Percentiles rank a stretch among this genome's conserved stretches.
These are phyloP conservation scores for Lithobates pipiens DNA, from an alignment of 2,797 vertebrate genomes.

Conservation along the genomic window DNA sequence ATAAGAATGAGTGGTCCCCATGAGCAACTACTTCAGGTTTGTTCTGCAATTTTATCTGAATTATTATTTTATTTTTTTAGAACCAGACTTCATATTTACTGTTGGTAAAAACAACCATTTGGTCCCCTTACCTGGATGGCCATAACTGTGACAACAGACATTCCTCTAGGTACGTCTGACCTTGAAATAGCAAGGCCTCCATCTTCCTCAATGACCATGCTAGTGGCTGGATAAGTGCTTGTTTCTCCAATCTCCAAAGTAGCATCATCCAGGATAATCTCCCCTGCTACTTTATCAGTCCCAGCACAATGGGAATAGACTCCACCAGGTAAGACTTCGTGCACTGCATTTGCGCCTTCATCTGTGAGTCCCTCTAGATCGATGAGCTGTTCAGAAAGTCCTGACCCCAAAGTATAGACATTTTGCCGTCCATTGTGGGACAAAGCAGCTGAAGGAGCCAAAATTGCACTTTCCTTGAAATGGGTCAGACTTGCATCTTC, in stretches of 20 bases:
- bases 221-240: conserved; percentile 74
- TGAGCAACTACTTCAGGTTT: too few species aligned
- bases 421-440: conserved; percentile 72
- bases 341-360: conserved; percentile 70
- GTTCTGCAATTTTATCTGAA: too few species aligned
- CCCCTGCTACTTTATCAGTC: conserved; percentile 69
- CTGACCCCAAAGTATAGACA: conserved; percentile 67
- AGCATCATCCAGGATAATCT: conserved; percentile 79
- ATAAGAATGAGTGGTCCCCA: too few species aligned
- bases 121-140: conserved; percentile 75
- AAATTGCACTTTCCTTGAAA: conserved; percentile 63
- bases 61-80: too few species aligned
- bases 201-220: conserved; percentile 77
- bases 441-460: conserved; percentile 63
- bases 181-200: conserved; percentile 68
- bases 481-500: conserved; percentile 78
- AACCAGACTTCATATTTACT: too few species aligned
- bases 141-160: conserved; percentile 78
- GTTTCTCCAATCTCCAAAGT: conserved; percentile 73
- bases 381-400: conserved; percentile 80
- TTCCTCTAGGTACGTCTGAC: conserved; percentile 72
- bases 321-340: conserved; percentile 73
- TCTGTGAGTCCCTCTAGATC: conserved; percentile 78
- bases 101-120: neutral
- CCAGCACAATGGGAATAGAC: conserved; percentile 72